Evolutionary conservation across 64 coral and sea anemone species (phyloP).

Genomic region (Anthopleura sola): DNA sequence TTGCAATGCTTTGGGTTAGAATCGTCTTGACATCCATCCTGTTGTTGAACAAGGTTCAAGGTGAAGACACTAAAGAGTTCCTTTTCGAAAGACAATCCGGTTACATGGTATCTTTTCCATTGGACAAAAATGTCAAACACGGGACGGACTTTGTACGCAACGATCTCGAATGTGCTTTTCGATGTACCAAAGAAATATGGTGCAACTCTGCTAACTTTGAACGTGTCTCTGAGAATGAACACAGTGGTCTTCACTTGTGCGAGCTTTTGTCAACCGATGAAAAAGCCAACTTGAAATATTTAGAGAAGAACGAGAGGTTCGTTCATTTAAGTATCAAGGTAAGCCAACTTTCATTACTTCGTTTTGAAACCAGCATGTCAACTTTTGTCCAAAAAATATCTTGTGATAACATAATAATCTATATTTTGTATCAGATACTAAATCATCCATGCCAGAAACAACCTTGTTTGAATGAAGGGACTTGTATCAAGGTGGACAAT

Average conservation of each 20-base stretch:
- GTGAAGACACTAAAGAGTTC: not conserved
- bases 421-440: not conserved
- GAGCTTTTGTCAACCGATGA: conserved; percentile 1
- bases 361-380: no score
- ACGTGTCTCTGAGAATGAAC: not conserved
- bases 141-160: not conserved
- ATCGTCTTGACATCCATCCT: not conserved
- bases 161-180: not conserved
- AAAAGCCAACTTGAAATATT: not conserved
- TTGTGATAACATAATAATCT: no score
- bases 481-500: not conserved
- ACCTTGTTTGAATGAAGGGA: not conserved
- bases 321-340: not conserved
- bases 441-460: not conserved
- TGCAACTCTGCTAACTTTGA: not conserved
- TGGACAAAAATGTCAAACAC: not conserved
- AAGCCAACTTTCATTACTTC: not conserved
- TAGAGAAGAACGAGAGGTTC: not conserved
- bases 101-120: not conserved
- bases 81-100: not conserved
- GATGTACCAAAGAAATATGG: not conserved
- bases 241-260: not conserved
- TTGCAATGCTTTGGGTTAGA: not conserved
- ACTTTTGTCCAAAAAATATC: not conserved
- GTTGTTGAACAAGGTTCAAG: not conserved